phyloP scores from a whole-genome alignment of 1,140 invertebrate genomes.

The Notospermus geniculatus region DNA sequence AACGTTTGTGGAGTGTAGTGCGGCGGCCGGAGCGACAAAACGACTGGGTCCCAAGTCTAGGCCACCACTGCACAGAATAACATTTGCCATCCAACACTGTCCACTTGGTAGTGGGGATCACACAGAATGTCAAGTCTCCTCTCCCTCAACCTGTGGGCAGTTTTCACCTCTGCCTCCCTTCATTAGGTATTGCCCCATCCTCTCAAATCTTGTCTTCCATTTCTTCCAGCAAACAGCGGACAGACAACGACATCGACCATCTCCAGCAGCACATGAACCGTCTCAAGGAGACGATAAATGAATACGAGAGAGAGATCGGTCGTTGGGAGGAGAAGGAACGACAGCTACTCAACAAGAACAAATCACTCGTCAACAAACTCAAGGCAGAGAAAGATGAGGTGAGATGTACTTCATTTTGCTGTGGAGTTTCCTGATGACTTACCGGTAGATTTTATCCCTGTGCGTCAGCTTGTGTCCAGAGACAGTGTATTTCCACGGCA shows the following conservation, averaged over 20 bases:
- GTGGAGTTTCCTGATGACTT: background rate
- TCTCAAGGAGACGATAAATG: constrained; percentile 32
- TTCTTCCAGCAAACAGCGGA: constrained; percentile 35
- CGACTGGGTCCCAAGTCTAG: no score
- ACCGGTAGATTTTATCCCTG: background rate
- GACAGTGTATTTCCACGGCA: background rate
- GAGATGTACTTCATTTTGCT: background rate
- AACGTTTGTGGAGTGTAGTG: no score
- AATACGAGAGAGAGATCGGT: constrained; percentile 31
- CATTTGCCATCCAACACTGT: no score
- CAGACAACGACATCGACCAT: constrained; percentile 36
- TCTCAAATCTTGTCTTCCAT: background rate
- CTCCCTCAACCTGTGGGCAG: no score
- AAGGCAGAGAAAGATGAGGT: constrained; percentile 52
- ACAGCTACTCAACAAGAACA: constrained; percentile 39
- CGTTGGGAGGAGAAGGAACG: constrained; percentile 41
- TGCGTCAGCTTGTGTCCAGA: background rate
- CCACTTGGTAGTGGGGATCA: no score
- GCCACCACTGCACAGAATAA: no score
- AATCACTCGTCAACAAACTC: constrained; percentile 30
- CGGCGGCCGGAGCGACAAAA: no score
- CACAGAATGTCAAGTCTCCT: no score
- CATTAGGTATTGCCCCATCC: no score
- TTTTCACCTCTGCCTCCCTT: no score
- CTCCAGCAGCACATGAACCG: constrained; percentile 30